A percentile compares a stretch with the other conserved stretches of the same genome.
Conservation (phyloP, 1,140 invertebrate species). For the Helicoverpa armigera region DNA sequence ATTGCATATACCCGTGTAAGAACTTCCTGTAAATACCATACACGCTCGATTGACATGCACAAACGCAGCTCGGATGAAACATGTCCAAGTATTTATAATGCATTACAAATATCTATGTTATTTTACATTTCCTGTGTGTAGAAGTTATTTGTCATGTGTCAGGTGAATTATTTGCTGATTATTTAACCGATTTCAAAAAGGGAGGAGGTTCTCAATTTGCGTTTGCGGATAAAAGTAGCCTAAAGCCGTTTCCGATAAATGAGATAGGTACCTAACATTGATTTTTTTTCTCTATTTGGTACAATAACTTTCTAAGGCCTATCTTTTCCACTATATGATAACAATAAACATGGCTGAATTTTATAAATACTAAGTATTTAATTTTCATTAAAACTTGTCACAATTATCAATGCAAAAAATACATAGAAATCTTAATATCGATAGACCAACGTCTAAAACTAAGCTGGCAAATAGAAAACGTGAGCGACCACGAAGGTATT, state of each 20-base stretch:
- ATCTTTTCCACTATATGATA: too few species aligned
- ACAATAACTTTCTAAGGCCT: too few species aligned
- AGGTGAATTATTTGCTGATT: background rate
- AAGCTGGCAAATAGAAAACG: background rate
- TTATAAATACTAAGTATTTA: too few species aligned
- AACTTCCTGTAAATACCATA: background rate
- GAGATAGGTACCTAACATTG: too few species aligned
- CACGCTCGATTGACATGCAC: constrained; percentile 18
- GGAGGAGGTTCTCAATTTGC: too few species aligned
- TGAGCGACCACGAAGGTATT: background rate
- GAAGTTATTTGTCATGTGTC: background rate
- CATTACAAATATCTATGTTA: constrained; percentile 2
- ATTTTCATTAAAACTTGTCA: too few species aligned
- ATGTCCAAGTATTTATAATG: background rate
- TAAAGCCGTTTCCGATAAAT: too few species aligned
- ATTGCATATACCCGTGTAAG: background rate
- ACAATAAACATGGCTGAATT: too few species aligned
- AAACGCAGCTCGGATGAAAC: background rate
- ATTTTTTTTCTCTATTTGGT: too few species aligned
- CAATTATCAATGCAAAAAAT: too few species aligned
- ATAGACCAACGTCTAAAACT: background rate
- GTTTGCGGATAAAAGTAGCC: too few species aligned
- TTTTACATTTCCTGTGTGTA: background rate
- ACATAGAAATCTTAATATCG: background rate
- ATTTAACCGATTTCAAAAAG: too few species aligned